These are phyloP conservation scores for Corythornis vintsioides DNA, from an alignment of 2,113 vertebrate species.

Conservation along the genomic window DNA sequence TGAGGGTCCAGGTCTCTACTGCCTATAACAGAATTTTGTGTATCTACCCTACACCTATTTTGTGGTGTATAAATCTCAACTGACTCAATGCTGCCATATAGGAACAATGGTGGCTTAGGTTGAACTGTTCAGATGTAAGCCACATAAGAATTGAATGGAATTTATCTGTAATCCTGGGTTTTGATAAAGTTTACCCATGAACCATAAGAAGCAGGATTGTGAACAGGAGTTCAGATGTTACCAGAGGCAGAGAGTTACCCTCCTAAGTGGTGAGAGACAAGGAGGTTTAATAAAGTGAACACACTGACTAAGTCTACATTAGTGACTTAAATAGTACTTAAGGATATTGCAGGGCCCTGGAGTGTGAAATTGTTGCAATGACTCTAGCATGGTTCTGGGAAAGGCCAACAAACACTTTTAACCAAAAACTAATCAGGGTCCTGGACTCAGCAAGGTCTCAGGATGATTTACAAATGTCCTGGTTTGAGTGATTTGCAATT, in stretches of 20 bases:
- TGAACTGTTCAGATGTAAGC: not conserved
- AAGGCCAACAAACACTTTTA: not conserved
- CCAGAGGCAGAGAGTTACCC: not conserved
- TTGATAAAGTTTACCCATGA: not conserved
- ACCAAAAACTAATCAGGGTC: not conserved
- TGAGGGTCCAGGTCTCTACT: not conserved
- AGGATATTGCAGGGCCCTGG: not conserved
- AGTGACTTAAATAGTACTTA: not conserved
- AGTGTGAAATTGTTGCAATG: not conserved
- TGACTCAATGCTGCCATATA: not conserved
- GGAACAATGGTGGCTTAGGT: not conserved
- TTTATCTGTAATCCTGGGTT: not conserved
- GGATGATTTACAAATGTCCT: not conserved
- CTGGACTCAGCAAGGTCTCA: not conserved
- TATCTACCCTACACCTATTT: not conserved
- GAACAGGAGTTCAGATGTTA: not conserved
- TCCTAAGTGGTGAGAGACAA: not conserved
- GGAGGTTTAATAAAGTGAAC: not conserved
- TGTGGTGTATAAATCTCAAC: not conserved
- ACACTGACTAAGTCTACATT: not conserved
- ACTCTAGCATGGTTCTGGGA: not conserved
- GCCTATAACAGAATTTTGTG: not conserved
- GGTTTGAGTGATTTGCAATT: not conserved
- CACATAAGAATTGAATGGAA: not conserved
- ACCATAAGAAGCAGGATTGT: not conserved